These are phyloP conservation scores for Hippopotamus amphibius DNA, from an alignment of 2,113 vertebrate species.

Conservation along the genomic window DNA sequence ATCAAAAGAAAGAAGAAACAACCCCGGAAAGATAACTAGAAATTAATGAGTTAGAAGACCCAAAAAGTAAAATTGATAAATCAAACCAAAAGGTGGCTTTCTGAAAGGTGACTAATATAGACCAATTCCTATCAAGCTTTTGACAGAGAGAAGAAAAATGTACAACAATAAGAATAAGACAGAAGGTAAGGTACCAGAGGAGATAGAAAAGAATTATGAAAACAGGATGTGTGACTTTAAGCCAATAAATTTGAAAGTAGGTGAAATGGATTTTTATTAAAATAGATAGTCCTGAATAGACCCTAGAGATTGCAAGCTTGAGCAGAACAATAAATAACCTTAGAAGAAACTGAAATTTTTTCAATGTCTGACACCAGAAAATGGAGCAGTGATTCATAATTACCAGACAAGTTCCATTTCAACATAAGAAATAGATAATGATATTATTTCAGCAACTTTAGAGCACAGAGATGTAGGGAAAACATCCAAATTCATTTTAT, in stretches of 20 bases:
- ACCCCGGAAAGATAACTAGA: neutral
- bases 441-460: neutral
- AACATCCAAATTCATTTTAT: neutral
- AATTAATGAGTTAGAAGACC: neutral
- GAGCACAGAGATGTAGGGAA: neutral
- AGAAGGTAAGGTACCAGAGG: neutral
- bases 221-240: neutral
- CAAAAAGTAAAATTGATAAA: neutral
- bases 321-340: neutral
- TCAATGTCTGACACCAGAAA: neutral
- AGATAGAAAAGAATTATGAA: neutral
- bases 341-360: neutral
- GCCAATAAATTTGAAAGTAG: neutral
- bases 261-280: neutral
- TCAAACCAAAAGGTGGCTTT: neutral
- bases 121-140: neutral
- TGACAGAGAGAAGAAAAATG: neutral
- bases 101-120: neutral
- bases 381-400: neutral
- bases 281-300: neutral
- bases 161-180: neutral
- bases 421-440: neutral
- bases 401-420: neutral
- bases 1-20: neutral
- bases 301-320: neutral